Evolutionary conservation across 2,113 vertebrate species (phyloP), one percentile per base, ranked within the genome.

Genomic region (Tiliqua scincoides): DNA sequence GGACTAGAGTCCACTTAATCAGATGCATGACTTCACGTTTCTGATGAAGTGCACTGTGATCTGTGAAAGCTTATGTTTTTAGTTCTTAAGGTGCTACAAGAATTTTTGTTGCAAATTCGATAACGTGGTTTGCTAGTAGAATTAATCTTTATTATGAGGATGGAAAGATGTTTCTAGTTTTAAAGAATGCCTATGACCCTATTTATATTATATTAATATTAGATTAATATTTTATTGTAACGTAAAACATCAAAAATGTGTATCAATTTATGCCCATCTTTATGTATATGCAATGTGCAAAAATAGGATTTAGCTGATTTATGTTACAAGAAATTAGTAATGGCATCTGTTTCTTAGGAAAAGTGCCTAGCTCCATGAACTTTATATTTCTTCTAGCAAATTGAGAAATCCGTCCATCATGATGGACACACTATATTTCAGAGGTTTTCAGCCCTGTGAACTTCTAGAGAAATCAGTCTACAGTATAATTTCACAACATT

Each of bases 151-250:
- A 73, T 25, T 73, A 73, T 11, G 21, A 73, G 25, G 71, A 0
- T 73, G 37, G 35, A 73, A 73, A 40, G 37, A 40, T 40, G 35
- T 43, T 73, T 10, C 37, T 73, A 25, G 37, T 73, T 73, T 73
- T 43, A 43, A 43, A 9, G 3, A 73, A 14, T 73, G 71, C 4
- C 11, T 43, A 73, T 48, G 71, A 7, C 37, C 32, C 21, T 37
- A 91, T 96, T 94, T 21, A 1, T 37, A n/a, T 73, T 73, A 48
- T 48, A 5, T 48, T 48, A n/a, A n/a, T n/a, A n/a, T 43, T 72
- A 23, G 40, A 43, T 73, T 73, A 43, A 23, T 27, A 74, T 25
- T 73, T 74, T 74, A 14, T 48, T 25, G 25, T 27, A 74, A 48
- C n/a, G 4, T 74, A 48, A 48, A 48, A 27, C 4, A 48, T 40